Percentiles rank a stretch among this genome's conserved stretches.
phyloP scores from a whole-genome alignment of 1,140 invertebrate genomes.

The Rhizoglyphus robini region DNA sequence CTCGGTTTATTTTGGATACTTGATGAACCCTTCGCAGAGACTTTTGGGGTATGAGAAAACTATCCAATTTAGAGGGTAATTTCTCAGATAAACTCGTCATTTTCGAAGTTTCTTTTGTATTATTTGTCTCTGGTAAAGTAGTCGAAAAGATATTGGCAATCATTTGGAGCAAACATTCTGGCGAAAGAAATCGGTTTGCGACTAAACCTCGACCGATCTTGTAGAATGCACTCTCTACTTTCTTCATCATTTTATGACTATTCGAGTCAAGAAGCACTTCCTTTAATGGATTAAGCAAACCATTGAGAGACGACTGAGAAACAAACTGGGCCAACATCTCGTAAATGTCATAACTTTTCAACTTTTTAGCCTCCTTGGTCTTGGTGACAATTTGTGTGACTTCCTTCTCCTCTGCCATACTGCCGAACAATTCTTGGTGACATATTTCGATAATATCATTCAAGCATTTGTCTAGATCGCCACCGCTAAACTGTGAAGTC shows the following conservation, averaged over 20 bases:
- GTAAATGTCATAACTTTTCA: conserved; percentile 74
- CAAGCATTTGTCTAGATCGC: conserved; percentile 62
- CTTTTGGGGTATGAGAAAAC: background rate
- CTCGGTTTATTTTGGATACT: conserved; percentile 37
- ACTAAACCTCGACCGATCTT: conserved; percentile 62
- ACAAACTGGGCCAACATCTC: conserved; percentile 64
- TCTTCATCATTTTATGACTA: conserved; percentile 62
- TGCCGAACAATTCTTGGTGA: conserved; percentile 72
- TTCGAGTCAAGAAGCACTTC: conserved; percentile 52
- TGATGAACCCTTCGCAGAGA: background rate
- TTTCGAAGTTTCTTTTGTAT: conserved; percentile 1
- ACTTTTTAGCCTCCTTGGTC: conserved; percentile 41
- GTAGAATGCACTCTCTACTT: conserved; percentile 61
- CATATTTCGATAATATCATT: conserved; percentile 64
- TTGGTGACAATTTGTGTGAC: conserved; percentile 64
- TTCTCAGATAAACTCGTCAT: background rate
- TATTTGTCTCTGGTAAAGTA: conserved; percentile 30
- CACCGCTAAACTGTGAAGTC: conserved; percentile 46
- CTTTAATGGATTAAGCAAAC: conserved; percentile 66
- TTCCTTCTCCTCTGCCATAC: conserved; percentile 78
- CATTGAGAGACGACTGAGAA: conserved; percentile 54
- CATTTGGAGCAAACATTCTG: background rate
- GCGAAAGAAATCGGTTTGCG: conserved; percentile 54
- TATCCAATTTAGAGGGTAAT: conserved; percentile 3
- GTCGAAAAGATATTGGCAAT: background rate